Evolutionary conservation across 2,797 vertebrate species (phyloP), one percentile per base, ranked within the genome.

Genomic region (Siniperca scherzeri): DNA sequence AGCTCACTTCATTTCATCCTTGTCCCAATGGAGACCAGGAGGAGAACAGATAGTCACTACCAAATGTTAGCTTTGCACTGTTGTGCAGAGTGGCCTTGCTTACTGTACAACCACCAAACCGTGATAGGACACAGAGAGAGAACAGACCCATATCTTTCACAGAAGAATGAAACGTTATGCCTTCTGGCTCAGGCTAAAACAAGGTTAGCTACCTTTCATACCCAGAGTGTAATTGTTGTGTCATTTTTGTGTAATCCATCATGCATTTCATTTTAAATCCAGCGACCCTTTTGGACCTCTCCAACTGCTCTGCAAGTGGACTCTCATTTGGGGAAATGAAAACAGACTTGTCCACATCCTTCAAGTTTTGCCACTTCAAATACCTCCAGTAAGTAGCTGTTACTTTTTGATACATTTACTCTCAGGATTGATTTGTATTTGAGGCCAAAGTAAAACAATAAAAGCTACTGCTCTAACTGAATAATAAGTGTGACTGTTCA

Each of bases 131-230:
- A 12, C 52, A 48, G 42, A n/a, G n/a, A 42, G 25, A 33, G 25
- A 22, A 55, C 27, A 27, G 19, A 33, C 38, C 21, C 7, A 53
- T 25, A 36, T 55, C 27, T 46, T 55, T 36, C 25, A 46, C 21
- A 71, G 10, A 38, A 33, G 12, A 77, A 60, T 14, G 19, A 60
- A 61, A 38, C 14, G 52, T 30, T 0, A 44, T 2, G 3, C 44
- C 13, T 40, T 64, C 52, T 13, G 73, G 68, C 4, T 40, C 27
- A 66, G 66, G 21, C 27, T 25, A 70, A 44, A 71, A 44, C 8
- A 64, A 64, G 21, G 56, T 78, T 69, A 53, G 30, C 61, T 64
- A 61, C 40, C 56, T 69, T 70, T 59, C 64, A 84, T 40, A 56
- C 16, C 38, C 12, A 14, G 44, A 59, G 21, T 53, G 7, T 19